phyloP scores from a whole-genome alignment of 2,888 invertebrate species.

The Drosophila lacicola region DNA sequence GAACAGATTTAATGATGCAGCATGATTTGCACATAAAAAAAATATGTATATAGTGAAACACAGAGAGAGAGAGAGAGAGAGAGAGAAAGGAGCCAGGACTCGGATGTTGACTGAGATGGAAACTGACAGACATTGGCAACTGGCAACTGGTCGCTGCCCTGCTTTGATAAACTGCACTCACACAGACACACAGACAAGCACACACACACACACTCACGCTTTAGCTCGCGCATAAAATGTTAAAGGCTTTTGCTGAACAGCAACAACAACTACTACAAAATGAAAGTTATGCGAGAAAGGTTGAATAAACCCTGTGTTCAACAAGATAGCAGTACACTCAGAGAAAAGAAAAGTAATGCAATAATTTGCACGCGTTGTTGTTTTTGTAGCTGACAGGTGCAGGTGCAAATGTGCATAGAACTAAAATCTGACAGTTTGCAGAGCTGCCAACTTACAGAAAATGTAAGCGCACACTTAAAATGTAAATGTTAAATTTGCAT shows the following conservation, averaged over 20 bases:
- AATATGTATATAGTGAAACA: background rate
- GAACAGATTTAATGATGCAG: conserved; percentile 80
- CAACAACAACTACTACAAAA: conserved; percentile 34
- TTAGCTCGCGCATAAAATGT: conserved; percentile 55
- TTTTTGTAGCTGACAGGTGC: background rate
- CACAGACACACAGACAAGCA: conserved; percentile 11
- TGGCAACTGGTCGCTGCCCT: conserved; percentile 48
- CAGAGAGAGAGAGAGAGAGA: conserved; percentile 33
- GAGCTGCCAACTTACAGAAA: conserved; percentile 4
- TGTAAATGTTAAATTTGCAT: too few relatives aligned
- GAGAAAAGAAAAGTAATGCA: conserved; percentile 10
- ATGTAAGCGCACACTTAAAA: background rate
- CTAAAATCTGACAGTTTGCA: background rate
- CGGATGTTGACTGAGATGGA: conserved; percentile 27
- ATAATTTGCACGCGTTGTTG: background rate
- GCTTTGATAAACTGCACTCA: conserved; percentile 72
- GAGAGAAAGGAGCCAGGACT: conserved; percentile 35
- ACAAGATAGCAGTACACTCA: conserved; percentile 24
- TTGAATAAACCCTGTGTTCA: conserved; percentile 63
- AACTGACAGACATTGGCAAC: conserved; percentile 56
- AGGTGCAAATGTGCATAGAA: background rate
- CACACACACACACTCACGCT: conserved; percentile 4
- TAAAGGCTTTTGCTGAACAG: conserved; percentile 46
- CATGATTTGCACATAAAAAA: conserved; percentile 79
- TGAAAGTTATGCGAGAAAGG: conserved; percentile 52